A percentile compares a stretch with the other conserved stretches of the same genome.
phyloP scores from a whole-genome alignment of 2,113 vertebrate species.

The Ellobius talpinus region DNA sequence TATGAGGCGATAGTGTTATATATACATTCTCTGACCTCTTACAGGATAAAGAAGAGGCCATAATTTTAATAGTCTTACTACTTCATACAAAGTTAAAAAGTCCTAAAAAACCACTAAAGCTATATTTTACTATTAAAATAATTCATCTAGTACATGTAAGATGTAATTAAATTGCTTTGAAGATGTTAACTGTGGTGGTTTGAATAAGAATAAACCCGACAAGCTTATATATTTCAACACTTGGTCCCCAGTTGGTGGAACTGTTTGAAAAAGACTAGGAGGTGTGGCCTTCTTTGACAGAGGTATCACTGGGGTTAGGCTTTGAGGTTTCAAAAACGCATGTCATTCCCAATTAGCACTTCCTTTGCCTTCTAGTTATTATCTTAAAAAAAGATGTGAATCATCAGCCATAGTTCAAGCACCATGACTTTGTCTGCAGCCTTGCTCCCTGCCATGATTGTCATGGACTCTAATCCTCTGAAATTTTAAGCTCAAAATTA shows the following conservation, averaged over 20 bases:
- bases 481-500: neutral
- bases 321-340: neutral
- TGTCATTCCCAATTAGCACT: neutral
- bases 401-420: neutral
- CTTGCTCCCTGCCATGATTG: neutral
- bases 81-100: neutral
- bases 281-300: neutral
- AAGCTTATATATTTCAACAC: neutral
- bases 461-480: neutral
- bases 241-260: neutral
- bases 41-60: neutral
- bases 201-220: neutral
- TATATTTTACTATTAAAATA: neutral
- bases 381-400: neutral
- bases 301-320: too few species aligned
- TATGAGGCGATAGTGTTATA: neutral
- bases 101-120: neutral
- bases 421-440: neutral
- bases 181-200: neutral
- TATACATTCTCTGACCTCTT: neutral
- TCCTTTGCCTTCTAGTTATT: neutral
- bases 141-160: neutral
- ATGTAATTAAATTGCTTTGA: neutral
- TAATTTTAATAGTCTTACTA: neutral
- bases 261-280: neutral